Conservation (phyloP, 2,797 vertebrate genomes). For the Peromyscus nudipes region DNA sequence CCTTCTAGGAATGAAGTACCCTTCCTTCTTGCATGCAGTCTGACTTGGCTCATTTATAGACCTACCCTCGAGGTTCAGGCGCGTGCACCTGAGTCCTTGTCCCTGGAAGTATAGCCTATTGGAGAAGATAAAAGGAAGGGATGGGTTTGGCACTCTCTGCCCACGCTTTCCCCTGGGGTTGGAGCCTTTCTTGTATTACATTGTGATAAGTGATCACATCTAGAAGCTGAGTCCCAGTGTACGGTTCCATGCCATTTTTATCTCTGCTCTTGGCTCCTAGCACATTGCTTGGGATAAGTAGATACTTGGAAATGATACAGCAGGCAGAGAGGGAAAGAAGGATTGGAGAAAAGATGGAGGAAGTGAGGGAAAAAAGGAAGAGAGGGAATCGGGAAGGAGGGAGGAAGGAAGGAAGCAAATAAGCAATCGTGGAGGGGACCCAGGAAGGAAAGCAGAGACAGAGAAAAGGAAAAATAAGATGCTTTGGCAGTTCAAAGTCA, state of each 20-base stretch:
- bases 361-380: not conserved
- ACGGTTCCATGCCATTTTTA: not conserved
- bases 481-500: not conserved
- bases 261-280: not conserved
- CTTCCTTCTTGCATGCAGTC: not conserved
- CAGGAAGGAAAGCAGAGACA: not conserved
- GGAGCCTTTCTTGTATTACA: not conserved
- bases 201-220: not conserved
- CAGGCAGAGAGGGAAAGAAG: not conserved
- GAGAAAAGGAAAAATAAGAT: not conserved
- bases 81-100: not conserved
- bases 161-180: not conserved
- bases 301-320: not conserved
- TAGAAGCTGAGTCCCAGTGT: not conserved
- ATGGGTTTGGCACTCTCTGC: not conserved
- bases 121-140: not conserved
- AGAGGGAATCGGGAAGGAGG: not conserved
- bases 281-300: not conserved
- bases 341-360: not conserved
- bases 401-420: not conserved
- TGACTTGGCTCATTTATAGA: not conserved
- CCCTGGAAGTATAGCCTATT: not conserved
- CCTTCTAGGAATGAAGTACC: not conserved
- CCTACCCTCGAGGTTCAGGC: not conserved
- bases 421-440: not conserved